These are phyloP conservation scores for Epinephelus malabaricus DNA, from an alignment of 2,797 vertebrate species.

Conservation along the genomic window DNA sequence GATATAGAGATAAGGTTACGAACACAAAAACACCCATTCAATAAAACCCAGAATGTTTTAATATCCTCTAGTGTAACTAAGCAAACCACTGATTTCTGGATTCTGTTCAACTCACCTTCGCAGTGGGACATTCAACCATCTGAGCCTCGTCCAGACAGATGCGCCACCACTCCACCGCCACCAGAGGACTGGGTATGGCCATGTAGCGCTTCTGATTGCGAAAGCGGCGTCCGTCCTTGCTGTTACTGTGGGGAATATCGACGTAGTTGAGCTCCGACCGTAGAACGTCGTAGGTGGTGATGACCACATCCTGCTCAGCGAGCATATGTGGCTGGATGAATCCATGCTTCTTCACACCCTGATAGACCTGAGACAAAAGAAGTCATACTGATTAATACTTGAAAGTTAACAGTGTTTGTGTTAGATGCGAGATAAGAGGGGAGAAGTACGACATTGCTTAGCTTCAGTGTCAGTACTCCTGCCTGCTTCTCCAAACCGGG, in stretches of 20 bases:
- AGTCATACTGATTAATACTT: neutral
- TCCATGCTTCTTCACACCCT: conserved; percentile 97
- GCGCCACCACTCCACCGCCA: conserved; percentile 99
- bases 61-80: neutral
- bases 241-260: conserved; percentile 98
- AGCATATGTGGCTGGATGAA: conserved; percentile 96
- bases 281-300: conserved; percentile 97
- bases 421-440: neutral
- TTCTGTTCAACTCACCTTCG: conserved; percentile 87
- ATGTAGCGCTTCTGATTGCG: conserved; percentile 98
- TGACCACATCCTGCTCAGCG: conserved; percentile 97
- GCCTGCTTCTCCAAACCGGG: too few relatives aligned
- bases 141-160: conserved; percentile 98
- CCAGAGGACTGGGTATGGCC: conserved; percentile 97
- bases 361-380: conserved; percentile 90
- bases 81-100: neutral
- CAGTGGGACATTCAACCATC: conserved; percentile 98
- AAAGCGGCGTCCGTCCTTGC: conserved; percentile 94
- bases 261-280: conserved; percentile 97
- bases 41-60: neutral
- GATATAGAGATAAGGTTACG: neutral
- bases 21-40: neutral
- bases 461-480: too few relatives aligned
- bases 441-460: neutral
- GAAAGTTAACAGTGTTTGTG: too few relatives aligned